Evolutionary conservation across 2,797 vertebrate genomes (phyloP).

Genomic region (Bradypodion ventrale): DNA sequence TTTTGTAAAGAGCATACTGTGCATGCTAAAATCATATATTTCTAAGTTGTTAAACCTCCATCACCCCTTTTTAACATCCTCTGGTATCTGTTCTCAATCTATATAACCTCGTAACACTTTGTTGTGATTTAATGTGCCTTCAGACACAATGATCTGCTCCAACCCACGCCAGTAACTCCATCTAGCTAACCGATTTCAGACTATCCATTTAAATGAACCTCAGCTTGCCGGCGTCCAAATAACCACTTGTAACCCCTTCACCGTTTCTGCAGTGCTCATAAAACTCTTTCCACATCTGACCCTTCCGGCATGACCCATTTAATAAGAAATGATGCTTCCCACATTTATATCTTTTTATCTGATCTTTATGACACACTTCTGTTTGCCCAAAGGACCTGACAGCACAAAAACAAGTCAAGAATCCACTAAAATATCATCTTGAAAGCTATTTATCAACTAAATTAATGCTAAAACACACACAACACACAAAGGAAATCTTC

Average conservation of each 20-base stretch:
- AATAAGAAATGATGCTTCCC: no score
- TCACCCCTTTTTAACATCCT: not conserved
- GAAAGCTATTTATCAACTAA: not conserved
- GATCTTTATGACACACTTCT: rapidly evolving
- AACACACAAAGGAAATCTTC: not conserved
- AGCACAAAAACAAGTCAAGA: not conserved
- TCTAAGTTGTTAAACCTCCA: not conserved
- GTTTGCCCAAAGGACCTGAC: not conserved
- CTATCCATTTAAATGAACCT: not conserved
- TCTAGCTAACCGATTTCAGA: not conserved
- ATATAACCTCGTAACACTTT: not conserved
- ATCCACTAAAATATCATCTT: not conserved
- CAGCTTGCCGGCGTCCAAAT: not conserved
- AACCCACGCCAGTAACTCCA: not conserved
- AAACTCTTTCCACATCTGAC: not conserved
- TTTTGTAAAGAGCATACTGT: no score
- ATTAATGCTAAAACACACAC: not conserved
- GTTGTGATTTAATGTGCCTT: no score
- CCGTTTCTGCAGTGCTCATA: not conserved
- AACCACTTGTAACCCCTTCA: not conserved
- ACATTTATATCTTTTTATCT: not conserved
- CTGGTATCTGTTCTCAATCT: not conserved
- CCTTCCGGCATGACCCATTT: not conserved
- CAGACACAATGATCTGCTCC: not conserved
- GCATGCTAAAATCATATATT: not conserved